Percentiles rank a stretch among this genome's conserved stretches.
Conservation (phyloP, 2,888 invertebrate species). For the Ceriagrion tenellum region DNA sequence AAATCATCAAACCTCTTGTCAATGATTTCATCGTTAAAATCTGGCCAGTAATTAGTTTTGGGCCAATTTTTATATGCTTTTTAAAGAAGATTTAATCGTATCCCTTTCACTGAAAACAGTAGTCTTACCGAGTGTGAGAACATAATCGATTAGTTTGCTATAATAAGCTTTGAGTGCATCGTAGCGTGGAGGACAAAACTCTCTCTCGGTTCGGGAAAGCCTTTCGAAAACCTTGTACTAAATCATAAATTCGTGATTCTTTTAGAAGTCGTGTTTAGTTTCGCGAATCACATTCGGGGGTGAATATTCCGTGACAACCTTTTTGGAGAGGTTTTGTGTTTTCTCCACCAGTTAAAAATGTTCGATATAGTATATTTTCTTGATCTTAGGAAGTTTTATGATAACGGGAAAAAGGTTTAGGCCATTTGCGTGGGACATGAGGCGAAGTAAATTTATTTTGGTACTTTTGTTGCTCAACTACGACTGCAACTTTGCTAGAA, state of each 20-base stretch:
- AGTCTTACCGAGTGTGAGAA: not conserved
- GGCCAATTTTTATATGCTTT: too few relatives aligned
- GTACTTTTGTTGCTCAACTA: too few relatives aligned
- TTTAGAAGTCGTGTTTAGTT: not conserved
- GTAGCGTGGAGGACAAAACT: not conserved
- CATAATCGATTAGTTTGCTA: not conserved
- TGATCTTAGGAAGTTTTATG: too few relatives aligned
- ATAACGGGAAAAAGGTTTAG: too few relatives aligned
- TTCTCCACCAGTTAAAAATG: not conserved
- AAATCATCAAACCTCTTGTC: too few relatives aligned
- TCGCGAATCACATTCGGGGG: not conserved
- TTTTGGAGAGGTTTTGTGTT: not conserved
- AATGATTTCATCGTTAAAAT: too few relatives aligned
- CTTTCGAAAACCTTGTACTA: conserved; percentile 5
- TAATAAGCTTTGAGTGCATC: not conserved
- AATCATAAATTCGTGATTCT: not conserved
- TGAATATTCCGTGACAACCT: not conserved
- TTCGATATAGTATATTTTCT: not conserved
- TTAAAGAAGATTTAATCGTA: not conserved
- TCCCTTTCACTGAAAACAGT: not conserved
- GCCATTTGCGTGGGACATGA: too few relatives aligned
- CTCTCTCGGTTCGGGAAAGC: not conserved
- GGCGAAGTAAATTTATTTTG: too few relatives aligned
- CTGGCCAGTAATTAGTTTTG: too few relatives aligned
- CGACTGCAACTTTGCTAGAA: too few relatives aligned